phyloP scores from a whole-genome alignment of 2,888 invertebrate species.

The Brachyptera putata region DNA sequence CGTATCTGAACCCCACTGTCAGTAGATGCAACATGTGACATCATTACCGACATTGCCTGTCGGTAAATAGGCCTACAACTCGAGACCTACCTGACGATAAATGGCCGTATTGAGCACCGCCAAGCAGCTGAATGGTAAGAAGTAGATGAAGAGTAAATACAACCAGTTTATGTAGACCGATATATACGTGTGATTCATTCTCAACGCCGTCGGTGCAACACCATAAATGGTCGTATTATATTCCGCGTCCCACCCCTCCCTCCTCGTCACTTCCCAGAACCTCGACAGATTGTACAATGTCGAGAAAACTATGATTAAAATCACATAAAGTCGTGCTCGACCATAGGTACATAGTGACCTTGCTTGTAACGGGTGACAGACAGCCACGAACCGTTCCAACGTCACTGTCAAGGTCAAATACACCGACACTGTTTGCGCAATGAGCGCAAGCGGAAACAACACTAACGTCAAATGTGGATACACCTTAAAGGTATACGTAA shows the following conservation, averaged over 20 bases:
- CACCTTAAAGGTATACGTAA: conserved; percentile 68
- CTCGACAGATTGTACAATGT: conserved; percentile 79
- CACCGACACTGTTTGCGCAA: conserved; percentile 89
- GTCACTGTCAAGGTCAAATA: conserved; percentile 85
- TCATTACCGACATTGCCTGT: too few species aligned
- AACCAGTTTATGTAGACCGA: conserved; percentile 90
- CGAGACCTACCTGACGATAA: conserved; percentile 70
- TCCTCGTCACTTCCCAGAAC: conserved; percentile 84
- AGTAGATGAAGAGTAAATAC: conserved; percentile 90
- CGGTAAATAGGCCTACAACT: too few species aligned
- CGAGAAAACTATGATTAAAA: conserved; percentile 74
- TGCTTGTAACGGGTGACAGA: conserved; percentile 84
- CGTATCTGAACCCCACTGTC: too few species aligned
- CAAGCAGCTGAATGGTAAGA: conserved; percentile 84
- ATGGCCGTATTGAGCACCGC: conserved; percentile 89
- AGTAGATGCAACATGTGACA: too few species aligned
- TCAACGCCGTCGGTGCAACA: conserved; percentile 62
- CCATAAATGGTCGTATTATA: conserved; percentile 63
- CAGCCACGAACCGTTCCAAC: conserved; percentile 90
- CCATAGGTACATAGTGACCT: conserved; percentile 87
- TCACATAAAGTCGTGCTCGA: conserved; percentile 78
- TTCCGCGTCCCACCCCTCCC: conserved; percentile 57
- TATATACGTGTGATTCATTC: conserved; percentile 69
- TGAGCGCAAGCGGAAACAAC: conserved; percentile 78
- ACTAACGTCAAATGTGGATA: conserved; percentile 77